Evolutionary conservation across 2,113 vertebrate genomes (phyloP), one percentile per base, ranked within the genome.

Genomic region (Pseudopipra pipra): DNA sequence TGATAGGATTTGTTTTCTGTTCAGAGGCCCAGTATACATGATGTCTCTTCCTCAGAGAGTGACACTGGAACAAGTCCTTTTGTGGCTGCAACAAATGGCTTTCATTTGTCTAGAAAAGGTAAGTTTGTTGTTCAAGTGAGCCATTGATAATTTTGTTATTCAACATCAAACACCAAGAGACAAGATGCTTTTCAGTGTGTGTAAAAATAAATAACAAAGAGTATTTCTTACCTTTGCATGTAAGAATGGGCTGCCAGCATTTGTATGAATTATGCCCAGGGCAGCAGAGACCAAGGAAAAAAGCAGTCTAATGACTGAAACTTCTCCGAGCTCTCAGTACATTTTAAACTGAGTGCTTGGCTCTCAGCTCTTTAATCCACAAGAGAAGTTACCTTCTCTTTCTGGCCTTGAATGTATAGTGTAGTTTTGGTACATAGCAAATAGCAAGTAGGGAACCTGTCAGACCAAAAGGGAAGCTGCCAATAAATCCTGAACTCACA

Each of bases 1-100:
- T 94, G 46, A 95, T 44, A 49, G 22, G 5, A 9, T 88, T 83
- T 93, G 39, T 90, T 66, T 96, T 89, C 51, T 54, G 2, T 95
- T 85, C 89, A 97, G 97, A 95, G 56, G 54, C 68, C 89, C 78
- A 96, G 87, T 47, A 82, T 79, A 77, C 74, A 39, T 17, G 94
- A 96, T 47, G 46, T 77, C 15, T 97, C 94, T 28, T 96, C 96
- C 68, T 95, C 87, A 58, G 96, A 97, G 82, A 95, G 94, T 52
- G 96, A 93, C 11, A 20, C 88, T 61, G 95, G 89, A 65, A 20
- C 86, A 52, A 93, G 87, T 87, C 77, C 70, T 2, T 76, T 88
- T 62, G n/a, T 44, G 61, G 30, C 46, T 90, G 37, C 63, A 56
- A 31, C 92, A 61, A 78, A 83, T 59, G 71, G 39, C 78, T 95